Conservation (phyloP, 2,113 vertebrate species). For the Mellivora capensis region DNA sequence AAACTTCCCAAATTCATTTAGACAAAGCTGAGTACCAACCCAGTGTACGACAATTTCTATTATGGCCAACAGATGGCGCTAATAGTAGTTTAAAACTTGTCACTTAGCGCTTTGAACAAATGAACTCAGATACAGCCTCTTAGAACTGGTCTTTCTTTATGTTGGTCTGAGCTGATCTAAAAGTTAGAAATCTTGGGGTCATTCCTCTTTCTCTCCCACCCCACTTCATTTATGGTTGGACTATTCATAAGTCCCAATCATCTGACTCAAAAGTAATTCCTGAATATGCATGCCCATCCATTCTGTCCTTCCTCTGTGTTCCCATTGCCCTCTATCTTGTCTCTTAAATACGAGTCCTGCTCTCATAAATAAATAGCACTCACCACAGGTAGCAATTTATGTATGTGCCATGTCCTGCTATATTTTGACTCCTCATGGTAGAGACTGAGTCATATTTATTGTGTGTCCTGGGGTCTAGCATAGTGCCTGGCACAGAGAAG, state of each 20-base stretch:
- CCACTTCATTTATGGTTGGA: background rate
- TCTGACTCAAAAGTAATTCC: background rate
- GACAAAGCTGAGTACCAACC: background rate
- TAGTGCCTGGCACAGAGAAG: background rate
- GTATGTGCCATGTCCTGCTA: background rate
- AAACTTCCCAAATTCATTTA: background rate
- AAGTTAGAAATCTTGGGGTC: background rate
- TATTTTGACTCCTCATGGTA: background rate
- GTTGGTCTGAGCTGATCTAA: background rate
- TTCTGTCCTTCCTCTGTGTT: background rate
- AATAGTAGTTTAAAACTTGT: background rate
- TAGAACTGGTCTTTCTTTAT: background rate
- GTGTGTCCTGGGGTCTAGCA: background rate
- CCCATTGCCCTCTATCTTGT: background rate
- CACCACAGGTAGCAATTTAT: background rate
- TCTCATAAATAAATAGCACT: background rate
- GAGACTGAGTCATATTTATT: background rate
- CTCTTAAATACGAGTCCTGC: background rate
- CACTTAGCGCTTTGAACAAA: background rate
- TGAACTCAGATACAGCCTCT: background rate
- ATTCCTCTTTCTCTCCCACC: background rate
- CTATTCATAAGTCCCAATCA: background rate
- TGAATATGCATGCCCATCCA: background rate
- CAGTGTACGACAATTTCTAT: background rate
- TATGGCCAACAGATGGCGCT: conserved; percentile 5